These are phyloP conservation scores for Proisotoma minuta DNA, from an alignment of 2,888 invertebrate genomes.

Conservation along the genomic window DNA sequence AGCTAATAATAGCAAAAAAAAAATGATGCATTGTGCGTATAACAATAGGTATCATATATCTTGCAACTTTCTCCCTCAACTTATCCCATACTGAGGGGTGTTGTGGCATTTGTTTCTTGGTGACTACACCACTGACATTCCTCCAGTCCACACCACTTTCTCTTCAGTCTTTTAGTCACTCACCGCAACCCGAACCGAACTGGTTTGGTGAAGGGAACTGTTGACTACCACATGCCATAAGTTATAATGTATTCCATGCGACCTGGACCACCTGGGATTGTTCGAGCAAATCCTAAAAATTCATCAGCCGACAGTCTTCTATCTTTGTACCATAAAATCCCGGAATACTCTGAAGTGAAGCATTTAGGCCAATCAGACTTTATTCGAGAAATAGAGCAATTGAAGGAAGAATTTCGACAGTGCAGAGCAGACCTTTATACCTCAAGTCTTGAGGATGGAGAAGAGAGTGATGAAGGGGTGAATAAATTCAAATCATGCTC, in stretches of 20 bases:
- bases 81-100: too few relatives aligned
- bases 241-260: too few relatives aligned
- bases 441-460: conserved; percentile 20
- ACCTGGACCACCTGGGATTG: too few relatives aligned
- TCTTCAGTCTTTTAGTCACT: not conserved
- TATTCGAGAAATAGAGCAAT: conserved; percentile 42
- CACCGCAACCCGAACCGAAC: not conserved
- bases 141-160: not conserved
- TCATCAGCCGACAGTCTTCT: conserved; percentile 31
- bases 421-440: conserved; percentile 37
- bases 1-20: not conserved
- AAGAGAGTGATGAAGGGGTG: conserved; percentile 10
- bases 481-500: not conserved
- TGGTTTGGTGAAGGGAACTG: too few relatives aligned
- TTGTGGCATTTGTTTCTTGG: conserved; percentile 1
- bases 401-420: conserved; percentile 45
- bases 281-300: too few relatives aligned
- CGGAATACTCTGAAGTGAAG: conserved; percentile 45
- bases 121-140: not conserved
- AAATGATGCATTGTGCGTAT: not conserved
- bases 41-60: too few relatives aligned
- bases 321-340: conserved; percentile 41
- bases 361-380: conserved; percentile 46
- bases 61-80: too few relatives aligned
- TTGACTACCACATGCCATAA: too few relatives aligned